Evolutionary conservation across 1,140 invertebrate genomes (phyloP).

Genomic region (Drosophila biarmipes): DNA sequence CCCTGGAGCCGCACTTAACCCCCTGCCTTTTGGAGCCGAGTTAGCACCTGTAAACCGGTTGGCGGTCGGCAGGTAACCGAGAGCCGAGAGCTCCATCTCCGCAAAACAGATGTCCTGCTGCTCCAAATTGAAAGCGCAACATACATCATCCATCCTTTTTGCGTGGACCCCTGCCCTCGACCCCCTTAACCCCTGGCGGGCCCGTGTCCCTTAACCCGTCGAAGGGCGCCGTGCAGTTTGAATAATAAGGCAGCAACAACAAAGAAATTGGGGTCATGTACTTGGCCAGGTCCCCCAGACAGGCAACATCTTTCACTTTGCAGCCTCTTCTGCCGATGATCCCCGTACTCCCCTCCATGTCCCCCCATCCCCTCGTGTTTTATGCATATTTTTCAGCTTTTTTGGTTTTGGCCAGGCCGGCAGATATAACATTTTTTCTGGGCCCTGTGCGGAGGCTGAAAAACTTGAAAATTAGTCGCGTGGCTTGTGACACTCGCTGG

Average conservation of each 20-base stretch:
- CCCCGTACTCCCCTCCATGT: neutral
- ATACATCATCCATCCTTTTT: slow-evolving; percentile 75
- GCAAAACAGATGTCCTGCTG: slow-evolving; percentile 82
- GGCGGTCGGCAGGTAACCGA: slow-evolving; percentile 27
- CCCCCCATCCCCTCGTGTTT: slow-evolving; percentile 11
- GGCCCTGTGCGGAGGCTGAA: slow-evolving; percentile 24
- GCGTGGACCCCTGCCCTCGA: slow-evolving; percentile 12
- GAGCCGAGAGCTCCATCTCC: slow-evolving; percentile 29
- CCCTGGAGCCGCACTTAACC: neutral
- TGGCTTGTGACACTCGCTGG: slow-evolving; percentile 44
- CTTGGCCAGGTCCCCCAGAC: slow-evolving; percentile 40
- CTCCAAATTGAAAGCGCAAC: slow-evolving; percentile 84
- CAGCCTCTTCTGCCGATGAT: slow-evolving; percentile 7
- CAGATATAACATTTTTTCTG: slow-evolving; percentile 24
- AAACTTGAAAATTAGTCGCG: slow-evolving; percentile 76
- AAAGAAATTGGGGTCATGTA: slow-evolving; percentile 83
- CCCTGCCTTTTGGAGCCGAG: slow-evolving; percentile 27
- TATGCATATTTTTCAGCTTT: slow-evolving; percentile 51
- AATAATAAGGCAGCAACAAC: slow-evolving; percentile 52
- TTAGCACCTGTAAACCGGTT: slow-evolving; percentile 82
- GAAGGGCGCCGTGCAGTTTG: slow-evolving; percentile 58
- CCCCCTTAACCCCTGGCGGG: neutral
- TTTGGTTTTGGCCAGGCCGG: neutral
- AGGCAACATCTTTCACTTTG: slow-evolving; percentile 63
- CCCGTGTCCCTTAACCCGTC: neutral